phyloP scores from a whole-genome alignment of 2,888 invertebrate genomes.

The Eucera pruinosa region DNA sequence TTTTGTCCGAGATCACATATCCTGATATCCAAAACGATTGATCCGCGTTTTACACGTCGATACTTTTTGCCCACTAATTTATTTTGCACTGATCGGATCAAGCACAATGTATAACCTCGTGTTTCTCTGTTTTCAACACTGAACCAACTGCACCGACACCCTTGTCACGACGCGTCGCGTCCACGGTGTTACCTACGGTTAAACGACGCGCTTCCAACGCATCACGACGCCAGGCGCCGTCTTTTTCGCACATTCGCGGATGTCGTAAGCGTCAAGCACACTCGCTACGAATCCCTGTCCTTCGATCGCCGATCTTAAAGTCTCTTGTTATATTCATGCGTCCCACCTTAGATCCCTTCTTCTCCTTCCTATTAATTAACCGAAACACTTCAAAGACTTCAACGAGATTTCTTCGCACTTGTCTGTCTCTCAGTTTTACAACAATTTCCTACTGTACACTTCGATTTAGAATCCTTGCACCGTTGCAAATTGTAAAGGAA shows the following conservation, averaged over 20 bases:
- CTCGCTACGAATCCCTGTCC: slow-evolving; percentile 38
- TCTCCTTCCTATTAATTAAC: neutral
- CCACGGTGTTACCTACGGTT: slow-evolving; percentile 44
- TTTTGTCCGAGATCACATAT: slow-evolving; percentile 82
- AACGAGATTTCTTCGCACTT: neutral
- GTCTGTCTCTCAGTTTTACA: neutral
- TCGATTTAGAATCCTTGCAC: neutral
- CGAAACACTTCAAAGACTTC: neutral
- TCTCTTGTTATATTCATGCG: slow-evolving; percentile 33
- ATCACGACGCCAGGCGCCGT: slow-evolving; percentile 61
- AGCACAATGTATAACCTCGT: slow-evolving; percentile 42
- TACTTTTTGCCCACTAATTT: slow-evolving; percentile 26
- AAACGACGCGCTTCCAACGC: slow-evolving; percentile 66
- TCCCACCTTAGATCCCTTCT: slow-evolving; percentile 1
- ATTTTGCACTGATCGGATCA: slow-evolving; percentile 53
- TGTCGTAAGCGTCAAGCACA: slow-evolving; percentile 28
- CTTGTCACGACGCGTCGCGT: slow-evolving; percentile 30
- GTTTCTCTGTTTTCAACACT: slow-evolving; percentile 55
- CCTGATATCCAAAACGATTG: slow-evolving; percentile 77
- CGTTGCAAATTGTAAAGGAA: neutral
- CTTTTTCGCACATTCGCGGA: slow-evolving; percentile 47
- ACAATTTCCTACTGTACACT: neutral
- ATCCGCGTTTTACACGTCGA: slow-evolving; percentile 50
- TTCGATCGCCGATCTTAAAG: slow-evolving; percentile 41
- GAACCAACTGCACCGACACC: slow-evolving; percentile 53